phyloP scores from a whole-genome alignment of 2,888 invertebrate species.

The Dysmachus trigonus region DNA sequence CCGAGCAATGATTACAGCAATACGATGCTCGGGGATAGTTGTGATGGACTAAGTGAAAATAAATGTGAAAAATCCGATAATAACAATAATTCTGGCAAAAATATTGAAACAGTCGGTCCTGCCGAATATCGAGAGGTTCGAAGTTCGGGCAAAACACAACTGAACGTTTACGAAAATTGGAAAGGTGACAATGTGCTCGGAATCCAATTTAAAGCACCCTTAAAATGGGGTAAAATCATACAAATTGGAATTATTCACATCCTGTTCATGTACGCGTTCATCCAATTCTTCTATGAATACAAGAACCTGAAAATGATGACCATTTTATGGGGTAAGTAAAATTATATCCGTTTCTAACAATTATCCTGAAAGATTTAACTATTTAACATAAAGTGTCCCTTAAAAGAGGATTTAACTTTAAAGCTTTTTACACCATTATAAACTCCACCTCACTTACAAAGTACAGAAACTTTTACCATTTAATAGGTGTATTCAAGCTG shows the following conservation, averaged over 20 bases:
- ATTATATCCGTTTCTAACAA: neutral
- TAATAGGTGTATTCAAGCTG: too few species aligned
- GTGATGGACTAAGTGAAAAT: constrained; percentile 47
- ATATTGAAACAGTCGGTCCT: neutral
- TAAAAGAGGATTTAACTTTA: too few species aligned
- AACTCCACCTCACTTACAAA: too few species aligned
- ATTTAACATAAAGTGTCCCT: too few species aligned
- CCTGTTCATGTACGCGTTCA: constrained; percentile 61
- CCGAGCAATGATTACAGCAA: constrained; percentile 29
- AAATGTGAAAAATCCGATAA: constrained; percentile 43
- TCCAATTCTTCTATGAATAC: constrained; percentile 53
- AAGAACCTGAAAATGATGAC: constrained; percentile 63
- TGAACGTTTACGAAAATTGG: constrained; percentile 34
- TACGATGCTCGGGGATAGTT: constrained; percentile 33
- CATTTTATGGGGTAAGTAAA: constrained; percentile 70
- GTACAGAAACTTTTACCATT: too few species aligned
- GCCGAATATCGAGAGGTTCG: neutral
- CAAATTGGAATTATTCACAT: constrained; percentile 68
- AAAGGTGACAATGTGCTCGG: constrained; percentile 54
- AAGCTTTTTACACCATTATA: too few species aligned
- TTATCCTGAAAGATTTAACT: too few species aligned
- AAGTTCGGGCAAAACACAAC: neutral
- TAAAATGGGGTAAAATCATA: constrained; percentile 73
- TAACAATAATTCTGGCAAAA: constrained; percentile 18
- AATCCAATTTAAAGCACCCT: constrained; percentile 68